phyloP scores from a whole-genome alignment of 2,888 invertebrate species.

The Callimorpha dominula region DNA sequence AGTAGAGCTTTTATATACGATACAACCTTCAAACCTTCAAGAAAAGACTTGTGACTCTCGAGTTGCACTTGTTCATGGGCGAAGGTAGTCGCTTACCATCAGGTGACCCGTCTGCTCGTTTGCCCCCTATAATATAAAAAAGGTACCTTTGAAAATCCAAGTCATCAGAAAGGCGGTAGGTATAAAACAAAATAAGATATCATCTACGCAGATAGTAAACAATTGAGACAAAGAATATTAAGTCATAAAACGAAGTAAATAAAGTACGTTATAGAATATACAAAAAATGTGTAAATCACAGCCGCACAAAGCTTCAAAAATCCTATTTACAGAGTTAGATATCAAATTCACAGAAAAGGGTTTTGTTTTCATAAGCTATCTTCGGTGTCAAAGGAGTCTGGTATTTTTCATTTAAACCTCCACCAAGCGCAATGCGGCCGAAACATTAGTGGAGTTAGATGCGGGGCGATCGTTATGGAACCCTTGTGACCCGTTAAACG shows the following conservation, averaged over 20 bases:
- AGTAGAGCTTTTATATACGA: not conserved
- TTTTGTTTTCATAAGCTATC: slow-evolving; percentile 53
- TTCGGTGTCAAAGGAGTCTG: slow-evolving; percentile 45
- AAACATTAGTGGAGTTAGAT: slow-evolving; percentile 52
- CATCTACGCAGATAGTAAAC: slow-evolving; percentile 14
- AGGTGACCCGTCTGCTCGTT: too few relatives aligned
- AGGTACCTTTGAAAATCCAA: not conserved
- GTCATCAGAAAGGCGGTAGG: not conserved
- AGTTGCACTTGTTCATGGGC: too few relatives aligned
- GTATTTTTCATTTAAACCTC: slow-evolving; percentile 52
- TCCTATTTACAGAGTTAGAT: slow-evolving; percentile 44
- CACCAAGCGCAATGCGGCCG: slow-evolving; percentile 41
- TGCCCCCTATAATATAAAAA: too few relatives aligned
- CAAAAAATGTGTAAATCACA: slow-evolving; percentile 39
- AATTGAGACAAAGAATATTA: slow-evolving; percentile 13
- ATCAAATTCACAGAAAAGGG: slow-evolving; percentile 43
- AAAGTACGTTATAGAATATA: slow-evolving; percentile 25
- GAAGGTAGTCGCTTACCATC: too few relatives aligned
- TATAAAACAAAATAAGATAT: slow-evolving; percentile 6
- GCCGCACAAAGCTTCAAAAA: slow-evolving; percentile 44
- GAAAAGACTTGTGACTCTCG: too few relatives aligned
- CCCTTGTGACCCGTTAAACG: slow-evolving; percentile 46
- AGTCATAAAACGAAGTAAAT: slow-evolving; percentile 15
- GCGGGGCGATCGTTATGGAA: slow-evolving; percentile 45
- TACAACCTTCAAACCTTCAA: too few relatives aligned